phyloP scores from a whole-genome alignment of 2,113 vertebrate genomes.

The Fregata magnificens region DNA sequence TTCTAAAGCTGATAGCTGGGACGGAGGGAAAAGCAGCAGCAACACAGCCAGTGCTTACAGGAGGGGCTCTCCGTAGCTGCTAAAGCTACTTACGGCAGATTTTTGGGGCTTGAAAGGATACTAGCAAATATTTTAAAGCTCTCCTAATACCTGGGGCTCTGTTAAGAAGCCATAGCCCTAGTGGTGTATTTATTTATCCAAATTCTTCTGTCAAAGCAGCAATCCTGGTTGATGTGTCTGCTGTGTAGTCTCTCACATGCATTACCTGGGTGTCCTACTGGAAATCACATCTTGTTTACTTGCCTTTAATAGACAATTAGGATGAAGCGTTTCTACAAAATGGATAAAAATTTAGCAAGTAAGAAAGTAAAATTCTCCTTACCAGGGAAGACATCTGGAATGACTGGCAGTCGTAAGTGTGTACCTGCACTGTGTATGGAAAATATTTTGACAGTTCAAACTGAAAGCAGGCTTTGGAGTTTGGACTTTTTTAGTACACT shows the following conservation, averaged over 20 bases:
- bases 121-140: not conserved
- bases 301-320: not conserved
- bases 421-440: not conserved
- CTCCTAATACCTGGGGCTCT: not conserved
- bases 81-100: not conserved
- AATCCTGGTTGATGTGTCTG: not conserved
- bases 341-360: not conserved
- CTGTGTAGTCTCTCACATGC: not conserved
- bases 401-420: not conserved
- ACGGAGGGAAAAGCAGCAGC: not conserved
- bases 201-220: not conserved
- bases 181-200: not conserved
- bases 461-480: constrained; percentile 1
- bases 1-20: not conserved
- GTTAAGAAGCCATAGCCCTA: not conserved
- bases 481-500: not conserved
- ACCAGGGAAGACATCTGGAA: not conserved
- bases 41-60: rapidly evolving
- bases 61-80: not conserved
- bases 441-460: constrained; percentile 57
- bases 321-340: not conserved
- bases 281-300: not conserved
- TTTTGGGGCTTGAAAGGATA: not conserved
- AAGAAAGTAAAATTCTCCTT: not conserved
- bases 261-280: not conserved